A percentile compares a stretch with the other conserved stretches of the same genome.
Evolutionary conservation across 1,140 invertebrate species (phyloP).

Genomic region (Manduca sexta): DNA sequence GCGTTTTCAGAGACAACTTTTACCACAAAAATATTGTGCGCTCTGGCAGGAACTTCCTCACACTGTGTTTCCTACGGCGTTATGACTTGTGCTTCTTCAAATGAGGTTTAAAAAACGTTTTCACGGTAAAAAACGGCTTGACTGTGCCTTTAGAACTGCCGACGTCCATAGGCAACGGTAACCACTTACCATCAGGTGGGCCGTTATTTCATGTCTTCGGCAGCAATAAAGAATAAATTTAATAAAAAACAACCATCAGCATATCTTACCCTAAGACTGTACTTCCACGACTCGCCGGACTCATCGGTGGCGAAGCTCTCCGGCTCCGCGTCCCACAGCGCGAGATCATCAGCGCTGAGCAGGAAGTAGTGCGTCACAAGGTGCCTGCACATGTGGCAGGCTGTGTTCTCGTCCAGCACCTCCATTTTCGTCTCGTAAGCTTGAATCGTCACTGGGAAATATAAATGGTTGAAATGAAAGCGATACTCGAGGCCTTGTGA

Average conservation of each 20-base stretch:
- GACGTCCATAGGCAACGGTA: too few species aligned
- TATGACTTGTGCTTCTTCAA: too few species aligned
- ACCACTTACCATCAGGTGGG: too few species aligned
- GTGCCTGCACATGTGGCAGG: conserved; percentile 86
- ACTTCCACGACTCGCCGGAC: conserved; percentile 93
- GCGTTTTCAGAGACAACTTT: too few species aligned
- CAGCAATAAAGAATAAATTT: neutral
- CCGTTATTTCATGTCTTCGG: too few species aligned
- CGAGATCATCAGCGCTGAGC: conserved; percentile 87
- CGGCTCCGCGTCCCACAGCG: conserved; percentile 92
- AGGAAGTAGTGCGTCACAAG: conserved; percentile 93
- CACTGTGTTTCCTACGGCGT: too few species aligned
- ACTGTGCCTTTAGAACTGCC: too few species aligned
- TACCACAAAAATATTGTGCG: too few species aligned
- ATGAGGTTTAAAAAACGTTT: too few species aligned
- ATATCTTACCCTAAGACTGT: conserved; percentile 82
- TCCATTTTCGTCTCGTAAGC: conserved; percentile 79
- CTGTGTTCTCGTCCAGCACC: conserved; percentile 53
- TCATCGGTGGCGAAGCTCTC: conserved; percentile 92
- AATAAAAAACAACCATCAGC: neutral
- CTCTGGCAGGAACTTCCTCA: too few species aligned
- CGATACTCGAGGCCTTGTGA: too few species aligned
- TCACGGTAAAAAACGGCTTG: too few species aligned
- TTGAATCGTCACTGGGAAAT: conserved; percentile 56
- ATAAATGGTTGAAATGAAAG: conserved; percentile 3